A percentile compares a stretch with the other conserved stretches of the same genome.
These are phyloP conservation scores for Hesperophylax magnus DNA, from an alignment of 1,140 invertebrate genomes.

Conservation along the genomic window DNA sequence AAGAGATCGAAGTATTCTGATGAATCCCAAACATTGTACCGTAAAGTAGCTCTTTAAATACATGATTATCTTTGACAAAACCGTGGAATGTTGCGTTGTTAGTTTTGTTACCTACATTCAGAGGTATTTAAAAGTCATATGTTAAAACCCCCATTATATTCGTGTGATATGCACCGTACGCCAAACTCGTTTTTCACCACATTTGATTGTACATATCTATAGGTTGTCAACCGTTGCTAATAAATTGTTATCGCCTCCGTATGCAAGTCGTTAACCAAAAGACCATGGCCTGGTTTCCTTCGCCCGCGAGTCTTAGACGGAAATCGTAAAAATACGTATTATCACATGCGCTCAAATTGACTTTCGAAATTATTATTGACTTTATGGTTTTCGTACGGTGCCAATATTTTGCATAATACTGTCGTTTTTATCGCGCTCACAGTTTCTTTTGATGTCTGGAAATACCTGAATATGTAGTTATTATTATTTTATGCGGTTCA, in stretches of 20 bases:
- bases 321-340: slow-evolving; percentile 34
- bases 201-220: neutral
- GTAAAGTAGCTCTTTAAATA: too few species aligned
- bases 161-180: too few species aligned
- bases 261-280: slow-evolving; percentile 36
- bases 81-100: too few species aligned
- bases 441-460: neutral
- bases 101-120: too few species aligned
- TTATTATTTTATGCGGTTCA: neutral
- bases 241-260: slow-evolving; percentile 30
- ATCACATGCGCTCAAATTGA: slow-evolving; percentile 26
- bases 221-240: slow-evolving; percentile 18
- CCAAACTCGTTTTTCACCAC: neutral
- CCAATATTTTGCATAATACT: slow-evolving; percentile 6
- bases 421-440: slow-evolving; percentile 3
- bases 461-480: neutral
- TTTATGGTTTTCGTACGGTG: neutral
- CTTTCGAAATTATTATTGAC: slow-evolving; percentile 4
- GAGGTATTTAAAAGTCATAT: too few species aligned
- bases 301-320: slow-evolving; percentile 20
- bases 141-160: too few species aligned
- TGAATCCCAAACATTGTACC: too few species aligned
- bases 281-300: slow-evolving; percentile 38
- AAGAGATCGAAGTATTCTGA: too few species aligned
- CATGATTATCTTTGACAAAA: too few species aligned